A percentile compares a stretch with the other conserved stretches of the same genome.
Evolutionary conservation across 2,888 invertebrate species (phyloP).

Genomic region (Epinotia nisella): DNA sequence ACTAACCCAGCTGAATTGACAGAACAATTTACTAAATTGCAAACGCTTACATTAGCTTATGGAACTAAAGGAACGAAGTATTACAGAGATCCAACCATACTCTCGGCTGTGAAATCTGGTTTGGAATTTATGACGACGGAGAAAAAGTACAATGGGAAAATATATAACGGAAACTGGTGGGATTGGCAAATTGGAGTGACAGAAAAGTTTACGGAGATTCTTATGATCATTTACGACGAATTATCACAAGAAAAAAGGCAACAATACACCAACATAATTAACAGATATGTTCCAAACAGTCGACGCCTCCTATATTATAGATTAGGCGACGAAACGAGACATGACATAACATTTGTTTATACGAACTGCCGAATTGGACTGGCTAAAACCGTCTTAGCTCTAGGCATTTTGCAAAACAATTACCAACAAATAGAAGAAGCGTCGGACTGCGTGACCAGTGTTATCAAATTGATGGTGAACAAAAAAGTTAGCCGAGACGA

Average conservation of each 20-base stretch:
- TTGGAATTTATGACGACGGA: not conserved
- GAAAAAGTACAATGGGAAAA: not conserved
- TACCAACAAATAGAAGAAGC: not conserved
- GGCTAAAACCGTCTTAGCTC: not conserved
- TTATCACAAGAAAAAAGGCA: not conserved
- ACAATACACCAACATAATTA: not conserved
- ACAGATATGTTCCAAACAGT: not conserved
- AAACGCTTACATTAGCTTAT: not conserved
- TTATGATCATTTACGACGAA: not conserved
- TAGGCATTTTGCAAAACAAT: not conserved
- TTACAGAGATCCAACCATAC: not conserved
- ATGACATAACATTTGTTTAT: not conserved
- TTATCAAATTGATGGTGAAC: not conserved
- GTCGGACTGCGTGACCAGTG: not conserved
- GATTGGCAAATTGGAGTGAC: not conserved
- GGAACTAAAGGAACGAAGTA: conserved; percentile 1
- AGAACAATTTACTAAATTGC: not conserved
- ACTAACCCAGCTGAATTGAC: not conserved
- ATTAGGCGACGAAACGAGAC: not conserved
- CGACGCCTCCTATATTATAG: not conserved
- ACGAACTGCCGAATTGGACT: not conserved
- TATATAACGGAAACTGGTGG: not conserved
- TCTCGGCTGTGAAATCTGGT: not conserved
- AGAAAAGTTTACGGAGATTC: not conserved
- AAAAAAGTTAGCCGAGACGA: not conserved